phyloP scores from a whole-genome alignment of 2,797 vertebrate species.

The Eurystomus glaucurus region DNA sequence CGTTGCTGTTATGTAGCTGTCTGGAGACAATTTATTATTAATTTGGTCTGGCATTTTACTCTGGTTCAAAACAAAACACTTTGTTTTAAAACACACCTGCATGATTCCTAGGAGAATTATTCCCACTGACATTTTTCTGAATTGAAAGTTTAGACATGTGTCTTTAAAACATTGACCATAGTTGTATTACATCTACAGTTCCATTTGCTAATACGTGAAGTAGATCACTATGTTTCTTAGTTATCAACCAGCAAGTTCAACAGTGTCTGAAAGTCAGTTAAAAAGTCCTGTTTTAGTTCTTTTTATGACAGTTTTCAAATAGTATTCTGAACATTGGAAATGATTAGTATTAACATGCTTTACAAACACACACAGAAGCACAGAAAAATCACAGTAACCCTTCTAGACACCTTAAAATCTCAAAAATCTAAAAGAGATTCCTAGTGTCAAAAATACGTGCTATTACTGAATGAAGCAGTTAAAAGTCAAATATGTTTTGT shows the following conservation, averaged over 20 bases:
- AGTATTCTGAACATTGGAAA: not conserved
- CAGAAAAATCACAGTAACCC: not conserved
- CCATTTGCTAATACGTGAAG: not conserved
- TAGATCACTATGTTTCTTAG: not conserved
- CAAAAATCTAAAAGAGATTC: not conserved
- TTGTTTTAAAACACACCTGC: not conserved
- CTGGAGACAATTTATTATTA: constrained; percentile 28
- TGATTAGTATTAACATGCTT: not conserved
- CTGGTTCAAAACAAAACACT: constrained; percentile 33
- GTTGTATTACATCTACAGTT: not conserved
- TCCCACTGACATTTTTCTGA: not conserved
- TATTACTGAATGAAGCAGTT: not conserved
- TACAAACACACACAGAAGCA: not conserved
- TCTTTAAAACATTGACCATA: constrained; percentile 6
- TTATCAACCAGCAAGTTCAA: not conserved
- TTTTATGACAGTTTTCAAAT: not conserved
- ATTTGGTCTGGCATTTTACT: constrained; percentile 63
- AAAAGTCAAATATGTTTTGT: not conserved
- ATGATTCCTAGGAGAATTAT: not conserved
- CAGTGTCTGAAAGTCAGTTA: not conserved
- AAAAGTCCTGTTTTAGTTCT: not conserved
- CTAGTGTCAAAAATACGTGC: not conserved
- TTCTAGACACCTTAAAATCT: not conserved
- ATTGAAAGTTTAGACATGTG: constrained; percentile 9
- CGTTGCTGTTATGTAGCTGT: not conserved